phyloP scores from a whole-genome alignment of 2,888 invertebrate species.

The Phania funesta region DNA sequence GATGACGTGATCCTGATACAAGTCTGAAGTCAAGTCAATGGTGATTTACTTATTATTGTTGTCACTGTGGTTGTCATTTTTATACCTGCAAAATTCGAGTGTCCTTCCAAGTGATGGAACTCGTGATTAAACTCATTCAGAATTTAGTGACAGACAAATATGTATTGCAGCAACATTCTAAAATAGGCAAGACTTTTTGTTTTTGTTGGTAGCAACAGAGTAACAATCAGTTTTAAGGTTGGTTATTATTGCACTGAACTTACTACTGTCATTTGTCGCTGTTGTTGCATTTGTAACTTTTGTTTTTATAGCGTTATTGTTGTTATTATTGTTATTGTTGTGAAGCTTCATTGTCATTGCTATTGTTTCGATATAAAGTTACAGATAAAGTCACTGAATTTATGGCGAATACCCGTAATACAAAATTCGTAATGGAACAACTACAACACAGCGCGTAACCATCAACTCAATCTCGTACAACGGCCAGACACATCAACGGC shows the following conservation, averaged over 20 bases:
- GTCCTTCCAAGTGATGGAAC: slow-evolving; percentile 8
- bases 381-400: slow-evolving; percentile 66
- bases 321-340: slow-evolving; percentile 19
- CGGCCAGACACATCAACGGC: slow-evolving; percentile 44
- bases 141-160: slow-evolving; percentile 53
- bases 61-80: slow-evolving; percentile 8
- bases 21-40: slow-evolving; percentile 54
- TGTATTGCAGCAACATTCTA: slow-evolving; percentile 30
- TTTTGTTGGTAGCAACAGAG: slow-evolving; percentile 13
- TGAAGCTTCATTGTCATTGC: slow-evolving; percentile 57
- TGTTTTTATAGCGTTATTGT: too few species aligned
- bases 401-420: slow-evolving; percentile 60
- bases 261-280: slow-evolving; percentile 25
- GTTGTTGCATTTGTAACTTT: slow-evolving; percentile 2
- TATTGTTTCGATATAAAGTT: slow-evolving; percentile 51
- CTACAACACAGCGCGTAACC: slow-evolving; percentile 32
- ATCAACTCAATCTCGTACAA: slow-evolving; percentile 39
- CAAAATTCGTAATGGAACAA: slow-evolving; percentile 38
- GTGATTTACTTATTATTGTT: slow-evolving; percentile 51
- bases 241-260: slow-evolving; percentile 23
- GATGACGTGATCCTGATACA: slow-evolving; percentile 68
- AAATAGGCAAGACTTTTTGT: slow-evolving; percentile 18
- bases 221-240: slow-evolving; percentile 49
- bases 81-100: background rate
- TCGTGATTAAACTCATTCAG: slow-evolving; percentile 38